These are phyloP conservation scores for Tetrax tetrax DNA, from an alignment of 2,113 vertebrate genomes.

Conservation along the genomic window DNA sequence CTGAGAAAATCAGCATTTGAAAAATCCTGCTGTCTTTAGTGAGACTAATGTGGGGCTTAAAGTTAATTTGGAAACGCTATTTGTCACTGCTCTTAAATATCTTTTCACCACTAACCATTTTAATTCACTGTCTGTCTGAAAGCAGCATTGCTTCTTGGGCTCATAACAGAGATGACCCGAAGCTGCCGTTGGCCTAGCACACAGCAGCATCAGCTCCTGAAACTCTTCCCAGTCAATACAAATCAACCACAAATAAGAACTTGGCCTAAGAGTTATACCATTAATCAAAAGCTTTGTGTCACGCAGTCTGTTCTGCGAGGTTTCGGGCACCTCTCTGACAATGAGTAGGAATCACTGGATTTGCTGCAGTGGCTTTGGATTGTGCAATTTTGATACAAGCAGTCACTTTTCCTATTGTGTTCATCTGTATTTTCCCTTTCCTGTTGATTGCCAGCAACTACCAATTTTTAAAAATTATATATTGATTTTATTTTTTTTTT, in stretches of 20 bases:
- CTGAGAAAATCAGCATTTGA: background rate
- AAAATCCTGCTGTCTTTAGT: background rate
- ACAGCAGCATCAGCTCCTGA: background rate
- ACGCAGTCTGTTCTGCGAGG: background rate
- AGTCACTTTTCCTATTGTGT: background rate
- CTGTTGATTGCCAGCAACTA: background rate
- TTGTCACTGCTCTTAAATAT: background rate
- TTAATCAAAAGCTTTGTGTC: background rate
- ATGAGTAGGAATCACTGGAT: background rate
- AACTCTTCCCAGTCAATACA: background rate
- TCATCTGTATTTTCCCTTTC: background rate
- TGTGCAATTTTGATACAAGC: background rate
- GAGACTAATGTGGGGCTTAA: background rate
- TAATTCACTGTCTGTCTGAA: background rate
- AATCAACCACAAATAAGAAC: background rate
- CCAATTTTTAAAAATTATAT: background rate
- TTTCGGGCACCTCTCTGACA: background rate
- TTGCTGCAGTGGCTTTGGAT: background rate
- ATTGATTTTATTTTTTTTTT: background rate
- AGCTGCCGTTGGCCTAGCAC: background rate
- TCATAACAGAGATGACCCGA: background rate
- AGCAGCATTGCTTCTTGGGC: background rate
- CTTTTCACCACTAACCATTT: background rate
- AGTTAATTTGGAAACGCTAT: background rate
- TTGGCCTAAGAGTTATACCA: background rate